These are phyloP conservation scores for Carollia perspicillata DNA, from an alignment of 2,113 vertebrate genomes.

Conservation along the genomic window DNA sequence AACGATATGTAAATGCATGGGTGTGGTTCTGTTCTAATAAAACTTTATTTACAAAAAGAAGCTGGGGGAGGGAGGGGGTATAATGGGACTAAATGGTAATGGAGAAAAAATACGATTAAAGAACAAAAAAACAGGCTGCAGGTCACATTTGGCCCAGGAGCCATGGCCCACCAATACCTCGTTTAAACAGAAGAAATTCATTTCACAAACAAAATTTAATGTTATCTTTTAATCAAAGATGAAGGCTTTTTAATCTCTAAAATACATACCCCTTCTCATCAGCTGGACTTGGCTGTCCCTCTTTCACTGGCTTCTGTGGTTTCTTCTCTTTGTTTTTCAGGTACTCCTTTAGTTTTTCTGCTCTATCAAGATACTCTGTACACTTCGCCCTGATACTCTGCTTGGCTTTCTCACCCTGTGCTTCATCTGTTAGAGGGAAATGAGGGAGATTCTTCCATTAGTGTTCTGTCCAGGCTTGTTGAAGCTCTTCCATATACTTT, in stretches of 20 bases:
- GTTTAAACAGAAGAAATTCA: not conserved
- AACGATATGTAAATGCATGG: not conserved
- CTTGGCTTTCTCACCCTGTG: conserved; percentile 95
- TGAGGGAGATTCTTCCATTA: conserved; percentile 46
- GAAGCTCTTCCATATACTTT: not conserved
- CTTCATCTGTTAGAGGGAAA: conserved; percentile 89
- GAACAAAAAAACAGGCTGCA: not conserved
- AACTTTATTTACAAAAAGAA: not conserved
- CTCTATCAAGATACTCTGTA: conserved; percentile 94
- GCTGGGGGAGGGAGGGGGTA: too few relatives aligned
- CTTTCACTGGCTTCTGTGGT: conserved; percentile 92
- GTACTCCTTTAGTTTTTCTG: conserved; percentile 95
- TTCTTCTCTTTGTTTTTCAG: conserved; percentile 93
- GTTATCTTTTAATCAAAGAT: not conserved
- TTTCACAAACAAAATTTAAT: not conserved
- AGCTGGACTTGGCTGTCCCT: conserved; percentile 84
- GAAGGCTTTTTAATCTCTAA: not conserved
- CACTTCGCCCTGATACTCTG: conserved; percentile 94
- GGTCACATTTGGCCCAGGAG: not conserved
- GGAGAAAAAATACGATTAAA: too few relatives aligned
- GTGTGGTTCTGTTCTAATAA: not conserved
- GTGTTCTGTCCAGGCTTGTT: not conserved
- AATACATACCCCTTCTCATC: conserved; percentile 93
- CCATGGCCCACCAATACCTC: not conserved
- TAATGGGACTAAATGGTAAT: too few relatives aligned